Evolutionary conservation across 2,888 invertebrate species (phyloP).

Genomic region (Xestobium rufovillosum): DNA sequence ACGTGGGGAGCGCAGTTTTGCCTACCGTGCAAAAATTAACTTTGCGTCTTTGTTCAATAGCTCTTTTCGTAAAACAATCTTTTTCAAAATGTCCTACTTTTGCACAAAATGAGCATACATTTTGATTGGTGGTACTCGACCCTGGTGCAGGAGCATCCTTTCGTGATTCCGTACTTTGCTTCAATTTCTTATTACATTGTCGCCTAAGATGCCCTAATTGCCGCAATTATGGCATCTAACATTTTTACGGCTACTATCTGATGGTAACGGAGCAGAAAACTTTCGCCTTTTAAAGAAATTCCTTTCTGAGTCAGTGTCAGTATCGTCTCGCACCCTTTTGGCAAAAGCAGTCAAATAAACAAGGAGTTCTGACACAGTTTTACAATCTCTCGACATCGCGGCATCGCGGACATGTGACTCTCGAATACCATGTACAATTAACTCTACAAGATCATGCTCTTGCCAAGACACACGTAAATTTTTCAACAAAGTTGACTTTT

Average conservation of each 20-base stretch:
- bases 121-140: no score
- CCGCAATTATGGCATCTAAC: no score
- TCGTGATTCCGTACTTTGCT: no score
- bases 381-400: slow-evolving; percentile 14
- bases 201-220: no score
- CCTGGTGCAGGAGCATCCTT: no score
- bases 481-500: slow-evolving; percentile 20
- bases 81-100: slow-evolving; percentile 16
- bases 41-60: slow-evolving; percentile 16
- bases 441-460: slow-evolving; percentile 21
- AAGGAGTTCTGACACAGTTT: slow-evolving; percentile 20
- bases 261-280: no score
- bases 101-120: no score
- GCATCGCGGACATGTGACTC: slow-evolving; percentile 19
- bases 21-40: slow-evolving; percentile 15
- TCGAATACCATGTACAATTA: slow-evolving; percentile 21
- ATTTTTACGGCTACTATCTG: no score
- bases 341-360: slow-evolving; percentile 19
- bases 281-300: no score
- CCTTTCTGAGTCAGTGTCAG: no score
- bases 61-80: slow-evolving; percentile 15
- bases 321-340: no score
- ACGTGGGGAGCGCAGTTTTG: slow-evolving; percentile 9
- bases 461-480: slow-evolving; percentile 23
- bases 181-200: no score